Conservation (phyloP, 1,140 invertebrate genomes). For the Rhyzopertha dominica region DNA sequence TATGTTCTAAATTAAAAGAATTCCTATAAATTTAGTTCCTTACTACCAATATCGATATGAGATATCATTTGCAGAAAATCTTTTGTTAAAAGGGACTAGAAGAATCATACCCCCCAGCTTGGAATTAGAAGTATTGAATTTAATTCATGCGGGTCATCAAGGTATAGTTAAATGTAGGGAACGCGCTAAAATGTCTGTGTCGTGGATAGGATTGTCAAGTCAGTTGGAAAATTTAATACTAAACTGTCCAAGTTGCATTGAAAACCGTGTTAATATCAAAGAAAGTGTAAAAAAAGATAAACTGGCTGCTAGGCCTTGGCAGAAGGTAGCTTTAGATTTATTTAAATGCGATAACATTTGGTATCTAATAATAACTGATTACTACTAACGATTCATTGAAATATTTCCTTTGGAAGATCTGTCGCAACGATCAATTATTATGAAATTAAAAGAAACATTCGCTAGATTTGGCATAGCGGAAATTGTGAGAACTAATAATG, state of each 20-base stretch:
- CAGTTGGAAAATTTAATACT: slow-evolving; percentile 26
- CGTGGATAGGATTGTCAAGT: slow-evolving; percentile 26
- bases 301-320: slow-evolving; percentile 23
- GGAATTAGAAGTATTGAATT: slow-evolving; percentile 23
- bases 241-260: slow-evolving; percentile 28
- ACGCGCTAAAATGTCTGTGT: slow-evolving; percentile 20
- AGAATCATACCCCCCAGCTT: slow-evolving; percentile 26
- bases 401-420: slow-evolving; percentile 21
- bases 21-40: slow-evolving; percentile 19
- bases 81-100: slow-evolving; percentile 22
- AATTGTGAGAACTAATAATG: slow-evolving; percentile 22
- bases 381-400: slow-evolving; percentile 33
- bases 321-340: slow-evolving; percentile 31
- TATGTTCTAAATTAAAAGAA: slow-evolving; percentile 17
- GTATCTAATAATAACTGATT: slow-evolving; percentile 30
- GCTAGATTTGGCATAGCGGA: slow-evolving; percentile 26
- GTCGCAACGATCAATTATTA: slow-evolving; percentile 21
- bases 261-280: slow-evolving; percentile 13
- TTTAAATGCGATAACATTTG: slow-evolving; percentile 27
- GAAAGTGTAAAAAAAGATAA: slow-evolving; percentile 26
- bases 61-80: slow-evolving; percentile 17
- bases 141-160: slow-evolving; percentile 28
- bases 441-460: slow-evolving; percentile 23
- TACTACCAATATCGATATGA: slow-evolving; percentile 21
- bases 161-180: slow-evolving; percentile 27